Evolutionary conservation across 2,797 vertebrate species (phyloP).

Genomic region (Margarornis squamiger): DNA sequence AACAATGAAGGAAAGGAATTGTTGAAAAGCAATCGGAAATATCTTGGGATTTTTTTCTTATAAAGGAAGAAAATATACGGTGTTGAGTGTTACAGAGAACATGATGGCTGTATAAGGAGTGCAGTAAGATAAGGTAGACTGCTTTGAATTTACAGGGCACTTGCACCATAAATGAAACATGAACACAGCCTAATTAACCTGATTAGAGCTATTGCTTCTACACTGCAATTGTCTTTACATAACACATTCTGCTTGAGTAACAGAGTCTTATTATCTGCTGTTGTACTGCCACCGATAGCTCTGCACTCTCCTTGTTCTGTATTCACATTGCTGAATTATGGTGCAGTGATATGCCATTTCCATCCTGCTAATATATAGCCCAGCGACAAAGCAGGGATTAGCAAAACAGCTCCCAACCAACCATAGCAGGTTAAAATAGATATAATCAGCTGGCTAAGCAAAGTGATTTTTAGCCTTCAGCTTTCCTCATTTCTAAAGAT

Average conservation of each 20-base stretch:
- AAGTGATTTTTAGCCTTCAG: slow-evolving; percentile 13
- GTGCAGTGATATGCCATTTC: slow-evolving; percentile 46
- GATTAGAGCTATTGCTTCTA: slow-evolving; percentile 73
- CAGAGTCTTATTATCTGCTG: slow-evolving; percentile 60
- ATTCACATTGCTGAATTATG: slow-evolving; percentile 56
- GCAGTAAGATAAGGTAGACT: slow-evolving; percentile 22
- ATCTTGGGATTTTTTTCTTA: not conserved
- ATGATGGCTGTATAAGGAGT: not conserved
- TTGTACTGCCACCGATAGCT: slow-evolving; percentile 44
- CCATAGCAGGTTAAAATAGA: slow-evolving; percentile 34
- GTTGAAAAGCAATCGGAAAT: not conserved
- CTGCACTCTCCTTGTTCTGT: slow-evolving; percentile 8
- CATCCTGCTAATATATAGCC: slow-evolving; percentile 38
- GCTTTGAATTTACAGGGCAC: slow-evolving; percentile 70
- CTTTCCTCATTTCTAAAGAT: slow-evolving; percentile 4
- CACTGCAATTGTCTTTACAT: slow-evolving; percentile 60
- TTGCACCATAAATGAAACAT: slow-evolving; percentile 69
- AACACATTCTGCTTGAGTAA: slow-evolving; percentile 69
- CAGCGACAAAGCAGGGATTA: slow-evolving; percentile 61
- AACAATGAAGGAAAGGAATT: not conserved
- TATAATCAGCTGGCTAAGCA: not conserved
- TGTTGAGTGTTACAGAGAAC: not conserved
- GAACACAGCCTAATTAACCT: slow-evolving; percentile 76
- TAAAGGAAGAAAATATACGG: not conserved
- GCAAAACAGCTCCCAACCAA: slow-evolving; percentile 42